These are phyloP conservation scores for Syngnathus rostellatus DNA, from an alignment of 2,797 vertebrate genomes.

Conservation along the genomic window DNA sequence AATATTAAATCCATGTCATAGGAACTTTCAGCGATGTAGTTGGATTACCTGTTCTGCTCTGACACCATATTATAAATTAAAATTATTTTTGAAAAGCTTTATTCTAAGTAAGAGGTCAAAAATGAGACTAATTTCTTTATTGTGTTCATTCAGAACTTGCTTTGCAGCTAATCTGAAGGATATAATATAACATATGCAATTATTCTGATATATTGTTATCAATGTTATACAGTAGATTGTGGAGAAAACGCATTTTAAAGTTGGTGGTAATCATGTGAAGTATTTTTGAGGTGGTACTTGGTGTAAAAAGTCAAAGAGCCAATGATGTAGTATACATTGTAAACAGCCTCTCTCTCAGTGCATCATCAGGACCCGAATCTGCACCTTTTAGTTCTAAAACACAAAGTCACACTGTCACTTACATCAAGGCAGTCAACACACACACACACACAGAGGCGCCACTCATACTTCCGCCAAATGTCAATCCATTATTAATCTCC, in stretches of 20 bases:
- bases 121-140: background rate
- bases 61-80: too few species aligned
- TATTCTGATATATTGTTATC: too few species aligned
- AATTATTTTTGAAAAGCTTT: background rate
- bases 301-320: background rate
- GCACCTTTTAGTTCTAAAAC: background rate
- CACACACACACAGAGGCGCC: background rate
- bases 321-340: background rate
- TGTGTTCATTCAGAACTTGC: background rate
- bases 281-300: too few species aligned
- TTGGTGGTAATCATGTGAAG: background rate
- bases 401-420: background rate
- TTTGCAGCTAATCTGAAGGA: too few species aligned
- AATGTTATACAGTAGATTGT: too few species aligned
- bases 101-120: background rate
- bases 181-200: too few species aligned
- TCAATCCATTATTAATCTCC: conserved; percentile 34
- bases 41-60: too few species aligned
- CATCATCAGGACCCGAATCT: background rate
- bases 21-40: too few species aligned
- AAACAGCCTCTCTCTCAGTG: too few species aligned
- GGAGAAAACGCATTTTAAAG: background rate
- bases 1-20: too few species aligned
- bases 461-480: background rate
- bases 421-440: conserved; percentile 2